phyloP scores from a whole-genome alignment of 2,113 vertebrate species.

The Butastur rufipennis region DNA sequence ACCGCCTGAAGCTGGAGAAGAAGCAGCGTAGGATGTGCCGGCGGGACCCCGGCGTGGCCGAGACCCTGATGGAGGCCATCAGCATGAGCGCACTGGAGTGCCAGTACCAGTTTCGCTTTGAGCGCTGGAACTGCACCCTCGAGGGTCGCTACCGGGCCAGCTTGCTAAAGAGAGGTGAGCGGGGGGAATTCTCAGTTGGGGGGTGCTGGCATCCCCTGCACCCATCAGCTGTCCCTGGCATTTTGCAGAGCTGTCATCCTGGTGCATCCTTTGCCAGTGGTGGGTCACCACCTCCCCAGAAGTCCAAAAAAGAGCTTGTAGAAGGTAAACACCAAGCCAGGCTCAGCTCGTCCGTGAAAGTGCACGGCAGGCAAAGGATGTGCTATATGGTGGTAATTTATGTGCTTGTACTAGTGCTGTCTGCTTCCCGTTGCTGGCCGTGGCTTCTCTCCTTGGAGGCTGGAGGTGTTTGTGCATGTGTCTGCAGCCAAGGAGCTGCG shows the following conservation, averaged over 20 bases:
- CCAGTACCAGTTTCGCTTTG: conserved; percentile 97
- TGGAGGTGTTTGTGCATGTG: background rate
- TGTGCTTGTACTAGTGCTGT: background rate
- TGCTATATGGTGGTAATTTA: background rate
- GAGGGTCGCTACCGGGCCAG: conserved; percentile 92
- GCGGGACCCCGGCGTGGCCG: conserved; percentile 92
- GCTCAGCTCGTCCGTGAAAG: background rate
- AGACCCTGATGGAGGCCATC: conserved; percentile 94
- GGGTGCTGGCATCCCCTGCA: background rate
- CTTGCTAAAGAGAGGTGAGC: conserved; percentile 89
- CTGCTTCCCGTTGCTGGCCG: background rate
- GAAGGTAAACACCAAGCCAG: background rate
- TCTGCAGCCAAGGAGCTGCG: fast-evolving
- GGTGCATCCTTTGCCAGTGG: fast-evolving
- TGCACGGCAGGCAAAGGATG: background rate
- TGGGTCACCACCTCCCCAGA: background rate
- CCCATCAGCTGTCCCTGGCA: fast-evolving
- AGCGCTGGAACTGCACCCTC: conserved; percentile 97
- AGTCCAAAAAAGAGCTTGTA: background rate
- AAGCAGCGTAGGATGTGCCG: conserved; percentile 97
- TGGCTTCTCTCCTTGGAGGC: background rate
- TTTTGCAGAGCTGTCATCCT: background rate
- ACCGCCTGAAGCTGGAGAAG: conserved; percentile 96
- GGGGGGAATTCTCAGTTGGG: fast-evolving
- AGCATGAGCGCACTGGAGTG: conserved; percentile 95